These are phyloP conservation scores for Cremastinae sp. DNA, from an alignment of 2,888 invertebrate species.

Conservation along the genomic window DNA sequence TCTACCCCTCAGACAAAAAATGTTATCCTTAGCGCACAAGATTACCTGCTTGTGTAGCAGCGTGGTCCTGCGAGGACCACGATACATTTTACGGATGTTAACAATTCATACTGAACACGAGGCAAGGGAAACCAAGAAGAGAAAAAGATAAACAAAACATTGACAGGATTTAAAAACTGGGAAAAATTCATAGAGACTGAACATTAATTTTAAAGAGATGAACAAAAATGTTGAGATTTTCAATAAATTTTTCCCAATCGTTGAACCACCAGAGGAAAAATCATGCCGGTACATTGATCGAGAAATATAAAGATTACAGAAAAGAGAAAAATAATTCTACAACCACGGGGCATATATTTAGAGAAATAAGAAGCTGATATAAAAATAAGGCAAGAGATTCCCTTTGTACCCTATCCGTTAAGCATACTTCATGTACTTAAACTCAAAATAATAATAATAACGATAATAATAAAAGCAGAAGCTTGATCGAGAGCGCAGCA, in stretches of 20 bases:
- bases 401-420: constrained; percentile 64
- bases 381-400: constrained; percentile 64
- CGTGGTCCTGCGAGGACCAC: constrained; percentile 59
- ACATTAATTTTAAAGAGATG: constrained; percentile 15
- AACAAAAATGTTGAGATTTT: constrained; percentile 27
- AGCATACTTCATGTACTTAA: constrained; percentile 70
- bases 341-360: constrained; percentile 75
- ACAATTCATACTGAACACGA: constrained; percentile 11
- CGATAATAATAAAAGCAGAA: constrained; percentile 51
- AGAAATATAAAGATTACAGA: constrained; percentile 36
- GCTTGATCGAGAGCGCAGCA: constrained; percentile 68
- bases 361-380: constrained; percentile 69
- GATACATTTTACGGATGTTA: constrained; percentile 47
- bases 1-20: constrained; percentile 43
- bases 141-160: constrained; percentile 26
- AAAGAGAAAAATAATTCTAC: constrained; percentile 67
- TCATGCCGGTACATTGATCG: constrained; percentile 50
- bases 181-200: constrained; percentile 16
- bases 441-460: constrained; percentile 44
- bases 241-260: constrained; percentile 51
- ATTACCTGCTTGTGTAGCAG: constrained; percentile 64
- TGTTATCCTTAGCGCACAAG: constrained; percentile 66
- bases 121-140: constrained; percentile 10
- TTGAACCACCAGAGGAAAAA: constrained; percentile 45
- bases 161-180: constrained; percentile 46